These are phyloP conservation scores for Tachysurus fulvidraco DNA, from an alignment of 2,113 vertebrate genomes.

Conservation along the genomic window DNA sequence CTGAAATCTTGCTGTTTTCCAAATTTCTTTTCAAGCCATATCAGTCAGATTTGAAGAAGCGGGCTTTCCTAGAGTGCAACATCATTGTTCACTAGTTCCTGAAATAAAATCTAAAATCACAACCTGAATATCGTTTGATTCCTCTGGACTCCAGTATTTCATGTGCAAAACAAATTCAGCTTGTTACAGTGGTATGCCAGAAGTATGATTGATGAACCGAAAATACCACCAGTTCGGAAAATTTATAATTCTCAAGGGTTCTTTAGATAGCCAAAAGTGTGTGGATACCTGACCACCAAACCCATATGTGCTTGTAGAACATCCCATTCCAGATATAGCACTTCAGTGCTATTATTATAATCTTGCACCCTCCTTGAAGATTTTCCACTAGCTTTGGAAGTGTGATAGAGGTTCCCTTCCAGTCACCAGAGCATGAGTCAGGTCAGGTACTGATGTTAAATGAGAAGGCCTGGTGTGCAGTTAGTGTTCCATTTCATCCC, in stretches of 20 bases:
- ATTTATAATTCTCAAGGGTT: background rate
- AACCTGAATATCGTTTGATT: background rate
- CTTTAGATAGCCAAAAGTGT: background rate
- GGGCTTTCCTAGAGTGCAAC: slow-evolving; percentile 16
- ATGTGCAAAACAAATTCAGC: background rate
- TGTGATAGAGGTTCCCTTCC: background rate
- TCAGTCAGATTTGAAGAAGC: slow-evolving; percentile 9
- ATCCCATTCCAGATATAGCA: background rate
- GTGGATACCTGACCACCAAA: background rate
- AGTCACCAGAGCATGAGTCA: background rate
- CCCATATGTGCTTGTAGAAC: background rate
- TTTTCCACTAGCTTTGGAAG: background rate
- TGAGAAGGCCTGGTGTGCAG: background rate
- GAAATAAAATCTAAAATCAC: background rate
- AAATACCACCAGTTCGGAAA: background rate
- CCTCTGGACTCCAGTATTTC: background rate
- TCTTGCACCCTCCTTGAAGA: background rate
- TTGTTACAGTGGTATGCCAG: background rate
- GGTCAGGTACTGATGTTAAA: background rate
- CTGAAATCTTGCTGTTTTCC: slow-evolving; percentile 39
- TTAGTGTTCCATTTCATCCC: background rate
- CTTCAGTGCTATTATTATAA: background rate
- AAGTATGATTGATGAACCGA: background rate
- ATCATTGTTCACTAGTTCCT: background rate
- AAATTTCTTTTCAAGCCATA: slow-evolving; percentile 10